These are phyloP conservation scores for Ctenopoma kingsleyae DNA, from an alignment of 2,797 vertebrate species.

Conservation along the genomic window DNA sequence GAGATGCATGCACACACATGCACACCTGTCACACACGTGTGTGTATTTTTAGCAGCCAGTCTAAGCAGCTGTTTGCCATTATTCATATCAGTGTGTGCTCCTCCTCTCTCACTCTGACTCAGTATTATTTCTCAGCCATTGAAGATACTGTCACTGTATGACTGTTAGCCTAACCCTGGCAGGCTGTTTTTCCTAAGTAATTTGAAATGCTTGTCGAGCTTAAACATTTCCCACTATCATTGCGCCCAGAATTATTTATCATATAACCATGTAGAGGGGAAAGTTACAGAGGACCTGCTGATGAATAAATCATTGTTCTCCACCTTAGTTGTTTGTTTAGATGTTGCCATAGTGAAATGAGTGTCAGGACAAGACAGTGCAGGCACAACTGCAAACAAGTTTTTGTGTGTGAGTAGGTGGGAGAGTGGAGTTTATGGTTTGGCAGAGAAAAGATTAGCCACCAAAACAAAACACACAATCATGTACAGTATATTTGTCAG, in stretches of 20 bases:
- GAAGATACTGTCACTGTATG: conserved; percentile 66
- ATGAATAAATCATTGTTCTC: conserved; percentile 57
- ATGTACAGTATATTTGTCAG: conserved; percentile 4
- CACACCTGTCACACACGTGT: conserved; percentile 77
- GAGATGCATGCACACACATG: conserved; percentile 38
- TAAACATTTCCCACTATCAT: conserved; percentile 62
- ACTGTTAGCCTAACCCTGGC: conserved; percentile 51
- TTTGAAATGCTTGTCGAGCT: conserved; percentile 57
- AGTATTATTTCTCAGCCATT: conserved; percentile 77
- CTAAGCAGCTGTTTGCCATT: conserved; percentile 83
- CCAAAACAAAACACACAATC: conserved; percentile 37
- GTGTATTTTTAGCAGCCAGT: conserved; percentile 80
- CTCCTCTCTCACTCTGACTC: conserved; percentile 68
- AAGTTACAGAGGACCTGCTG: conserved; percentile 23
- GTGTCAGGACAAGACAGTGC: conserved; percentile 17
- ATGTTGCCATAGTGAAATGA: conserved; percentile 31
- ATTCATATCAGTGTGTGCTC: conserved; percentile 80
- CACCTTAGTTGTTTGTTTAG: conserved; percentile 39
- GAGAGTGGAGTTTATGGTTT: conserved; percentile 42
- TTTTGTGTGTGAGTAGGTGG: conserved; percentile 25
- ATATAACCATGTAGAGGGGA: conserved; percentile 8
- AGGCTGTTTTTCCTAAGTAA: conserved; percentile 63
- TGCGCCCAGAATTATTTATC: conserved; percentile 43
- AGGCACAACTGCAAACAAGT: conserved; percentile 2
- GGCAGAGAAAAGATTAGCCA: conserved; percentile 44